phyloP scores from a whole-genome alignment of 2,113 vertebrate genomes.

The Pholis gunnellus region DNA sequence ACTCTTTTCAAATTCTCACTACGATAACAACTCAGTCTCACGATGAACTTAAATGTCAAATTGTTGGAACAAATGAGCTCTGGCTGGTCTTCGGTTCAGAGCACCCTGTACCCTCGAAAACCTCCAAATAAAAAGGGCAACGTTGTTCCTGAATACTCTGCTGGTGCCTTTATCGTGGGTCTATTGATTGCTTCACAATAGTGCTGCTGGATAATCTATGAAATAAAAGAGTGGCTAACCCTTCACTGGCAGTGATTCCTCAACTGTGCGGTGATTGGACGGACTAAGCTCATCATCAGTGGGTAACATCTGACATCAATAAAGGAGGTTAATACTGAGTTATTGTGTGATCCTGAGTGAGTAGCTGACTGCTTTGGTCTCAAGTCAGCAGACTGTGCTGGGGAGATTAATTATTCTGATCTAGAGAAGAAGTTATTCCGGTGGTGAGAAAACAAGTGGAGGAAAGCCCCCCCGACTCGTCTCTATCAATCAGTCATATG shows the following conservation, averaged over 20 bases:
- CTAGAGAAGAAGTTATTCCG: constrained; percentile 39
- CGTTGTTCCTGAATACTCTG: constrained; percentile 16
- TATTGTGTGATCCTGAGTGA: constrained; percentile 56
- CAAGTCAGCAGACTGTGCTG: constrained; percentile 7
- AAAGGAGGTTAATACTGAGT: constrained; percentile 33
- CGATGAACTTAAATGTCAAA: background rate
- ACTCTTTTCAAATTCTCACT: background rate
- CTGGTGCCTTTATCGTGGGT: constrained; percentile 7
- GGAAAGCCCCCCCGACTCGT: background rate
- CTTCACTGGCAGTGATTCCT: constrained; percentile 44
- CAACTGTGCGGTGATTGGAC: background rate
- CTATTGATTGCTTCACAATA: background rate
- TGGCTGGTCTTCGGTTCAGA: constrained; percentile 56
- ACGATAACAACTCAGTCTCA: background rate
- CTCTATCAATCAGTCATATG: constrained; percentile 2
- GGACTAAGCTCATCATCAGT: background rate
- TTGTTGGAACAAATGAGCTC: background rate
- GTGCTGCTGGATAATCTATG: background rate
- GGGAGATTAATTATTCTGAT: constrained; percentile 5
- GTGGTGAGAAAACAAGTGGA: constrained; percentile 6
- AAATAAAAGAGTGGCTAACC: background rate
- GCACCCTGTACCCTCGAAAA: constrained; percentile 18
- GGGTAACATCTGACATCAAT: constrained; percentile 64
- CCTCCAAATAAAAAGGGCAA: constrained; percentile 10
- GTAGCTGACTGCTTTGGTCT: constrained; percentile 11